A percentile compares a stretch with the other conserved stretches of the same genome.
Conservation (phyloP, 1,140 invertebrate genomes). For the Papilio polyxenes region DNA sequence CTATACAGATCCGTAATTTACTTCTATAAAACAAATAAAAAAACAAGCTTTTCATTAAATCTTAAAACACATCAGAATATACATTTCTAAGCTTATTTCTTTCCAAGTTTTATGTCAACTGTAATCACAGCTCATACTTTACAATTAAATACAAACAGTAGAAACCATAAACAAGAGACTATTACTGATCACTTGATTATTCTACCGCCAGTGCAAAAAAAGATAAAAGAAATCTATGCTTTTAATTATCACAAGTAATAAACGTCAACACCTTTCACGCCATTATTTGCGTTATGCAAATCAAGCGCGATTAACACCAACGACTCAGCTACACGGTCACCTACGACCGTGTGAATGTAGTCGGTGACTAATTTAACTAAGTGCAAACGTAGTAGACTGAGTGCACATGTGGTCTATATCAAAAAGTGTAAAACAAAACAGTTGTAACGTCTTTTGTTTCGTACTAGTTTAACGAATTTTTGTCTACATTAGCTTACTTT, state of each 20-base stretch:
- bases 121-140: neutral
- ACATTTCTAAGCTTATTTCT: too few species aligned
- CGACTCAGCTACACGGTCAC: neutral
- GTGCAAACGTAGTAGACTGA: conserved; percentile 3
- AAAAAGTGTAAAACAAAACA: neutral
- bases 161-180: neutral
- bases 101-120: too few species aligned
- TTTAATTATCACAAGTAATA: conserved; percentile 37
- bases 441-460: neutral
- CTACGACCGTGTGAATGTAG: conserved; percentile 19
- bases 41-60: neutral
- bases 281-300: conserved; percentile 38
- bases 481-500: too few species aligned
- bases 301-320: conserved; percentile 18
- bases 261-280: conserved; percentile 42
- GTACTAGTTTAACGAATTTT: neutral
- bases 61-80: too few species aligned
- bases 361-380: conserved; percentile 21
- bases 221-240: conserved; percentile 4
- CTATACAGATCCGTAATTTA: conserved; percentile 3
- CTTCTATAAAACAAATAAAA: neutral
- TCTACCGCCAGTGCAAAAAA: neutral
- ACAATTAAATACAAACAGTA: neutral
- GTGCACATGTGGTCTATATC: neutral
- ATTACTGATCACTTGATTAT: neutral